These are phyloP conservation scores for Cotesia typhae DNA, from an alignment of 1,140 invertebrate species.

Conservation along the genomic window DNA sequence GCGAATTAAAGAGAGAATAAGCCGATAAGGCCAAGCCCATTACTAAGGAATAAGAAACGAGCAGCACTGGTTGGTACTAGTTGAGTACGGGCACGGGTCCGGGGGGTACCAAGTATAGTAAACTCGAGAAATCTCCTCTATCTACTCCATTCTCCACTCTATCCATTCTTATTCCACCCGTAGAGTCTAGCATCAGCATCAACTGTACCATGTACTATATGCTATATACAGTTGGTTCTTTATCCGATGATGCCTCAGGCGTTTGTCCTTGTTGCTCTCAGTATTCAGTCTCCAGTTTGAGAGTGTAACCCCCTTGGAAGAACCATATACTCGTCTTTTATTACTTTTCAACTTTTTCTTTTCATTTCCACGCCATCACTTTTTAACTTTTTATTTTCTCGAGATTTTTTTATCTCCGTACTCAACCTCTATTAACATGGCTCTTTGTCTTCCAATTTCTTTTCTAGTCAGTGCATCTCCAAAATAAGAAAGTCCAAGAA, in stretches of 20 bases:
- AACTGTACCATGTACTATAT: no score
- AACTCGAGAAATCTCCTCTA: constrained; percentile 45
- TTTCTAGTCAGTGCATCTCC: background rate
- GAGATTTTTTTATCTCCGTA: background rate
- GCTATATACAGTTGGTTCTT: constrained; percentile 23
- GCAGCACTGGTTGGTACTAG: constrained; percentile 44
- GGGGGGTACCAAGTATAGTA: constrained; percentile 46
- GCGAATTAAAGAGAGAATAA: constrained; percentile 30
- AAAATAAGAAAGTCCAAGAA: background rate
- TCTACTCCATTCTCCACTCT: constrained; percentile 27
- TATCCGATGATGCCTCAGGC: constrained; percentile 33
- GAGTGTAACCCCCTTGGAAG: no score
- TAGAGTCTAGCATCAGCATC: no score
- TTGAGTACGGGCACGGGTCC: no score
- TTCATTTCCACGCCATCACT: constrained; percentile 24
- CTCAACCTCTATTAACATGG: constrained; percentile 24
- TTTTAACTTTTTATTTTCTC: constrained; percentile 20
- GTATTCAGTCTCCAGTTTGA: background rate
- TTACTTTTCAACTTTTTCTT: constrained; percentile 9
- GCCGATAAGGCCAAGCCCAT: constrained; percentile 43
- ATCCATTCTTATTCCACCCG: background rate
- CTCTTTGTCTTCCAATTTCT: constrained; percentile 25
- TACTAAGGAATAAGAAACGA: constrained; percentile 50
- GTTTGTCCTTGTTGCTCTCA: constrained; percentile 29
- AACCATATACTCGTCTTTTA: constrained; percentile 3